Evolutionary conservation across 2,888 invertebrate species (phyloP).

Genomic region (Rhabditoides inermis): DNA sequence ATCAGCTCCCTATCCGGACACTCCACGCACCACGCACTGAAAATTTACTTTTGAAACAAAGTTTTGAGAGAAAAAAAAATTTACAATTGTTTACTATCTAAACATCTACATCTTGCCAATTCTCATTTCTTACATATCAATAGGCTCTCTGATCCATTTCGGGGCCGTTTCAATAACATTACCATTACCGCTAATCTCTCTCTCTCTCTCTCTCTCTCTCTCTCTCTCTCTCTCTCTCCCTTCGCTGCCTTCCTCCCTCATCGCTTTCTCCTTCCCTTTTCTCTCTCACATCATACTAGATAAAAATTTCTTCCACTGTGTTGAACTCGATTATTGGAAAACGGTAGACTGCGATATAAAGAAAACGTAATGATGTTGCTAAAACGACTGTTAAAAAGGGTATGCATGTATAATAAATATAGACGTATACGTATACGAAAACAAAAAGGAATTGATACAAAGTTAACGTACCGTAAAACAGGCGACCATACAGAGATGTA

Average conservation of each 20-base stretch:
- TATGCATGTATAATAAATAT: too few species aligned
- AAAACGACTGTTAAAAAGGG: too few species aligned
- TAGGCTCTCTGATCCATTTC: too few species aligned
- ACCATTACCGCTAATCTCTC: too few species aligned
- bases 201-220: neutral
- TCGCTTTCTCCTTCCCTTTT: slow-evolving; percentile 1
- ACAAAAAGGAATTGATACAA: neutral
- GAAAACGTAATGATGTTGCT: too few species aligned
- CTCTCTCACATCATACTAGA: slow-evolving; percentile 4
- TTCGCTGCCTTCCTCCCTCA: neutral
- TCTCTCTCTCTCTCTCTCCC: neutral
- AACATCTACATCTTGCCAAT: neutral
- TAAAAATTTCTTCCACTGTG: too few species aligned
- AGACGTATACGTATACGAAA: too few species aligned
- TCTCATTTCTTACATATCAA: too few species aligned
- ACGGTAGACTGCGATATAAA: too few species aligned
- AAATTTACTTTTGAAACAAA: slow-evolving; percentile 4
- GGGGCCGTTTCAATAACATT: too few species aligned
- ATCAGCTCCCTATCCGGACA: slow-evolving; percentile 51
- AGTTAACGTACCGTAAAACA: slow-evolving; percentile 26
- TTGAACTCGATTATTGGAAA: too few species aligned
- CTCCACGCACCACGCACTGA: slow-evolving; percentile 50
- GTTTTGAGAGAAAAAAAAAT: neutral
- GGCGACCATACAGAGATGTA: slow-evolving; percentile 47
- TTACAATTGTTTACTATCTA: neutral